phyloP scores from a whole-genome alignment of 2,797 vertebrate genomes.

The Parambassis ranga region DNA sequence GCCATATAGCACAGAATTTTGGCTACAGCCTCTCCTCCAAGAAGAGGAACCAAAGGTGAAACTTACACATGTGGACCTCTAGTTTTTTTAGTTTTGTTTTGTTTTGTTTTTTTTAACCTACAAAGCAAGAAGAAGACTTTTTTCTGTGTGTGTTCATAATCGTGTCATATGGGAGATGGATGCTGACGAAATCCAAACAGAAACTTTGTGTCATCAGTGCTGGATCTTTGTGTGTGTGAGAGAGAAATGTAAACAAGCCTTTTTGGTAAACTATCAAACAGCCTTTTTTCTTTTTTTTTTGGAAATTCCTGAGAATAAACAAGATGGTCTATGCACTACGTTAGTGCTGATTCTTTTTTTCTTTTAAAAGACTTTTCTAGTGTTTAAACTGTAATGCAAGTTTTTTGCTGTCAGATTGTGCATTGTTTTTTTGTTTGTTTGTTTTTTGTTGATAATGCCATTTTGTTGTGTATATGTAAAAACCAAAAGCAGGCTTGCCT shows the following conservation, averaged over 20 bases:
- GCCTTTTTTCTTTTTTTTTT: slow-evolving; percentile 78
- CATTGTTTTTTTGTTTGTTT: too few relatives aligned
- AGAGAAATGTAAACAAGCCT: slow-evolving; percentile 51
- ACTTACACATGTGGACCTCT: slow-evolving; percentile 27
- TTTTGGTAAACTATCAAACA: slow-evolving; percentile 54
- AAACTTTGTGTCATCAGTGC: slow-evolving; percentile 56
- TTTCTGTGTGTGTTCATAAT: slow-evolving; percentile 4
- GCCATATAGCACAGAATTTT: background rate
- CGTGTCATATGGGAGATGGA: too few relatives aligned
- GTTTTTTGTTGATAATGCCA: slow-evolving; percentile 71
- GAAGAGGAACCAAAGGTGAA: slow-evolving; percentile 28
- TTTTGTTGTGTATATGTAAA: slow-evolving; percentile 72
- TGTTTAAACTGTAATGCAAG: slow-evolving; percentile 85
- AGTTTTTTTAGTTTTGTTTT: slow-evolving; percentile 29
- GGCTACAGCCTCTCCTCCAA: background rate
- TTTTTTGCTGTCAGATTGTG: slow-evolving; percentile 76
- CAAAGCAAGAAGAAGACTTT: slow-evolving; percentile 13
- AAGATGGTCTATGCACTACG: slow-evolving; percentile 91
- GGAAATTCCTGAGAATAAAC: slow-evolving; percentile 76
- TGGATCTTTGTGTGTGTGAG: slow-evolving; percentile 60
- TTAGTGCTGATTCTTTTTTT: slow-evolving; percentile 91
- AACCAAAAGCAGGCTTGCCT: slow-evolving; percentile 72
- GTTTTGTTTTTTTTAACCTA: slow-evolving; percentile 34
- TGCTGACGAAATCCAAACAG: too few relatives aligned
- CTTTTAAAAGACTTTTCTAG: slow-evolving; percentile 86